phyloP scores from a whole-genome alignment of 1,140 invertebrate genomes.

The Drosophila rufa region DNA sequence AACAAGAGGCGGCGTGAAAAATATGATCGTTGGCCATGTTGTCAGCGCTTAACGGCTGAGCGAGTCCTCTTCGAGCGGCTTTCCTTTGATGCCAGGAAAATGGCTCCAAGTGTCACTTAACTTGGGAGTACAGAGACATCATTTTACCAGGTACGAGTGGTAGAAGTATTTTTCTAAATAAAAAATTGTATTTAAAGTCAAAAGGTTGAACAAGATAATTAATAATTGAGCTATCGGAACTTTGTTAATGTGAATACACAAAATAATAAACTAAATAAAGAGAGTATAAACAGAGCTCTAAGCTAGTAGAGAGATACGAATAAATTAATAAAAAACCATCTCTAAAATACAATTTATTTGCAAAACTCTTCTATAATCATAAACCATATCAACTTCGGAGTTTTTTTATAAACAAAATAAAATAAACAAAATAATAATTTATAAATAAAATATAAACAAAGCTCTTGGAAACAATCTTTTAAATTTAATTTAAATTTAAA shows the following conservation, averaged over 20 bases:
- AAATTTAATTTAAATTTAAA: too few relatives aligned
- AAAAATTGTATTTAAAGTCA: not conserved
- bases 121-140: not conserved
- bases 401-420: not conserved
- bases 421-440: not conserved
- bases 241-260: too few relatives aligned
- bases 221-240: too few relatives aligned
- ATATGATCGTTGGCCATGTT: conserved; percentile 39
- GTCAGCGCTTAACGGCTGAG: conserved; percentile 31
- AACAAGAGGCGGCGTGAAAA: conserved; percentile 18
- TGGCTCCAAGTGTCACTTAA: conserved; percentile 12
- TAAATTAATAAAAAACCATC: too few relatives aligned
- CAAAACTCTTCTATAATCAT: too few relatives aligned
- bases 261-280: too few relatives aligned
- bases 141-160: not conserved
- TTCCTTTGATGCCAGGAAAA: conserved; percentile 22
- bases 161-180: too few relatives aligned
- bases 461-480: too few relatives aligned
- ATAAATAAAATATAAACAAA: not conserved
- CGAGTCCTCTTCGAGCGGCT: conserved; percentile 14
- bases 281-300: too few relatives aligned
- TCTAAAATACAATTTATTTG: too few relatives aligned
- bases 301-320: too few relatives aligned
- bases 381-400: too few relatives aligned
- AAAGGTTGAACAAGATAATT: not conserved